Evolutionary conservation across 2,113 vertebrate genomes (phyloP).

Genomic region (Lepisosteus oculatus): DNA sequence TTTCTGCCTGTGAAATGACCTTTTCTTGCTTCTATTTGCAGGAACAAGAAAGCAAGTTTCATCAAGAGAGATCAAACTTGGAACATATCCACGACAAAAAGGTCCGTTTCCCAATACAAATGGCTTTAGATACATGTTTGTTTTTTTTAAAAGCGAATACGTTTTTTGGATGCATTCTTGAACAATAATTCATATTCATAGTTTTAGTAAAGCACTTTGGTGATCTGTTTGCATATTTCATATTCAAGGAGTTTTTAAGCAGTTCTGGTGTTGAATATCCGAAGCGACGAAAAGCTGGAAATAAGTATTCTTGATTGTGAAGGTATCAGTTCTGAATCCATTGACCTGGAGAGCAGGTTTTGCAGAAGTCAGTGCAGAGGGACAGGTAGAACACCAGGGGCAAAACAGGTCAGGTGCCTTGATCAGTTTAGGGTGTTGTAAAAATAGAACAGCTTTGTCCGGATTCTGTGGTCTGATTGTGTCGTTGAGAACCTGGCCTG

Average conservation of each 20-base stretch:
- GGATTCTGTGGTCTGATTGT: neutral
- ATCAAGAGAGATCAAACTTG: conserved; percentile 72
- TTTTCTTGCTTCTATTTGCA: conserved; percentile 39
- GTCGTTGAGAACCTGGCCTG: neutral
- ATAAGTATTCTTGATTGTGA: too few relatives aligned
- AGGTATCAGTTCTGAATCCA: too few relatives aligned
- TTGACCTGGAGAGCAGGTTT: too few relatives aligned
- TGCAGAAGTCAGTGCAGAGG: too few relatives aligned
- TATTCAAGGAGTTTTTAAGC: too few relatives aligned
- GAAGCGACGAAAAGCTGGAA: too few relatives aligned
- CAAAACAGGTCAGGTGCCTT: neutral
- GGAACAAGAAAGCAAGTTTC: conserved; percentile 78
- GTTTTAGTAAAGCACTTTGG: too few relatives aligned
- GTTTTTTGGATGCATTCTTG: too few relatives aligned
- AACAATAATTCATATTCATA: too few relatives aligned
- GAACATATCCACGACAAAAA: conserved; percentile 74
- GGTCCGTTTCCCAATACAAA: conserved; percentile 55
- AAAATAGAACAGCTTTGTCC: conserved; percentile 4
- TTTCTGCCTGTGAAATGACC: neutral
- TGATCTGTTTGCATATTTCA: too few relatives aligned
- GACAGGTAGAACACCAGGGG: too few relatives aligned
- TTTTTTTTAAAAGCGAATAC: neutral
- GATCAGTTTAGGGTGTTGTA: neutral
- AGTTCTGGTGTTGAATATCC: too few relatives aligned
- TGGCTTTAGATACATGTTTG: neutral